Evolutionary conservation across 2,113 vertebrate genomes (phyloP).

Genomic region (Ophthalmolycus amberensis): DNA sequence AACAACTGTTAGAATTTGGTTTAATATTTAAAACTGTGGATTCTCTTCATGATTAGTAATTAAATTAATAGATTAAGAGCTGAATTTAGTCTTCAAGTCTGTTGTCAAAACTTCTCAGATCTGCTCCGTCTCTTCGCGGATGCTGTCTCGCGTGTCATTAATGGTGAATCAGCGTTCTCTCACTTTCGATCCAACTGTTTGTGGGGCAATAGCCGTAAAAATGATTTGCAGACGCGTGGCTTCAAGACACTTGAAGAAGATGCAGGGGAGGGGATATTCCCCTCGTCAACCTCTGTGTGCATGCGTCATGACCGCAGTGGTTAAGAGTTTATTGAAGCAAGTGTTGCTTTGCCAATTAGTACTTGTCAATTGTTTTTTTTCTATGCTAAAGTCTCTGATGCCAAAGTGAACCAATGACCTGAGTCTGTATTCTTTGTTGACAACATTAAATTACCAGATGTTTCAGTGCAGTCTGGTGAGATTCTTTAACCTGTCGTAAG

Average conservation of each 20-base stretch:
- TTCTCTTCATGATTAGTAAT: background rate
- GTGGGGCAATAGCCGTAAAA: slow-evolving; percentile 47
- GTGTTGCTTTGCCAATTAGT: background rate
- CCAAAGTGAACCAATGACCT: background rate
- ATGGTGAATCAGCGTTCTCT: slow-evolving; percentile 35
- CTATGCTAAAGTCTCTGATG: background rate
- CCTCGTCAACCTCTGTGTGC: background rate
- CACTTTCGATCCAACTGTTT: slow-evolving; percentile 49
- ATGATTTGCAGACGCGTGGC: slow-evolving; percentile 35
- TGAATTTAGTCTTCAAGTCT: slow-evolving; percentile 12
- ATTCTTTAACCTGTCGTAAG: background rate
- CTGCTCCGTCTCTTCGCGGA: background rate
- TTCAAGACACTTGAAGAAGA: slow-evolving; percentile 19
- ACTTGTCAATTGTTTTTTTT: background rate
- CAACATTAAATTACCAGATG: background rate
- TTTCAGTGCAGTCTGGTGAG: background rate
- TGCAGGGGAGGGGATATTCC: slow-evolving; percentile 47
- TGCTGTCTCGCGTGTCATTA: slow-evolving; percentile 35
- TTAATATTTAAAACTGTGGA: background rate
- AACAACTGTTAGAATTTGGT: background rate
- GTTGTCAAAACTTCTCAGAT: slow-evolving; percentile 9
- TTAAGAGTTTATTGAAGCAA: background rate
- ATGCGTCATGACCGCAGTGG: background rate
- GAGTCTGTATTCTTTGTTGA: background rate
- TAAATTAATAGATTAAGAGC: background rate